These are phyloP conservation scores for Drosophila asahinai DNA, from an alignment of 1,140 invertebrate species.

Conservation along the genomic window DNA sequence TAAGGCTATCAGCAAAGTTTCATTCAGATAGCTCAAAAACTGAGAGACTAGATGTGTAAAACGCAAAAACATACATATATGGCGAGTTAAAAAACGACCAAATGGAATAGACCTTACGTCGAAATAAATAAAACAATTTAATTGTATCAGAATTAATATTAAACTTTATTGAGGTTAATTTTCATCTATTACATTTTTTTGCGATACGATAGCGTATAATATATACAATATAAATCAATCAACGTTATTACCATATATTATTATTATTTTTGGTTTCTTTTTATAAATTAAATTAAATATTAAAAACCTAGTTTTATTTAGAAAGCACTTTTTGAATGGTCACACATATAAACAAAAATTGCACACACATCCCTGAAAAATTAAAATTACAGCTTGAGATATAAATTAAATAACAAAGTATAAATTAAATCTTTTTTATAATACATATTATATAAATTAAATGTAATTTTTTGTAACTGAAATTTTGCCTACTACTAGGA, in stretches of 20 bases:
- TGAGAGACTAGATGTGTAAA: too few relatives aligned
- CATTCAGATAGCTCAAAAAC: too few relatives aligned
- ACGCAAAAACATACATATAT: too few relatives aligned
- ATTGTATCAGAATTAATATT: conserved; percentile 39
- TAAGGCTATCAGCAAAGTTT: too few relatives aligned
- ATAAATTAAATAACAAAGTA: conserved; percentile 45
- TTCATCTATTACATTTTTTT: conserved; percentile 48
- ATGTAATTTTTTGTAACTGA: conserved; percentile 5
- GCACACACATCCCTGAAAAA: conserved; percentile 15
- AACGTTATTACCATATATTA: conserved; percentile 33
- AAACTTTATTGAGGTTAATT: conserved; percentile 59
- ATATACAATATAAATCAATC: conserved; percentile 53
- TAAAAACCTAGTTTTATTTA: conserved; percentile 46
- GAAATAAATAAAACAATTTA: too few relatives aligned
- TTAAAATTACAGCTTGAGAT: conserved; percentile 14
- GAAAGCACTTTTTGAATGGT: conserved; percentile 39
- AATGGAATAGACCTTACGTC: too few relatives aligned
- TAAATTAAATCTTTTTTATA: conserved; percentile 8
- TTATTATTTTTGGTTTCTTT: conserved; percentile 1
- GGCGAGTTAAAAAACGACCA: too few relatives aligned
- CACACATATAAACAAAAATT: conserved; percentile 3
- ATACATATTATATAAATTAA: conserved; percentile 1
- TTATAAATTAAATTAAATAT: conserved; percentile 33
- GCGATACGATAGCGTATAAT: conserved; percentile 40
- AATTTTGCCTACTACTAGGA: conserved; percentile 4